Conservation (phyloP, 1,140 invertebrate genomes). For the Bombyx mori region ASM3026992v2 NC_085116.1:2032001-2032500, state of each 20-base stretch:
- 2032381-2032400: constrained; percentile 49
- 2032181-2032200: constrained; percentile 66
- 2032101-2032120: constrained; percentile 47
- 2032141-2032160: constrained; percentile 33
- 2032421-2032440: constrained; percentile 29
- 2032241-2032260: constrained; percentile 29
- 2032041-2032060: constrained; percentile 45
- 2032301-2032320: constrained; percentile 7
- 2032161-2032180: constrained; percentile 64
- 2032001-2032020: constrained; percentile 47
- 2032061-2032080: constrained; percentile 54
- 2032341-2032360: neutral
- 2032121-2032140: constrained; percentile 23
- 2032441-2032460: constrained; percentile 43
- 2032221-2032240: constrained; percentile 25
- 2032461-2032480: constrained; percentile 32
- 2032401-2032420: constrained; percentile 24
- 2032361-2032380: constrained; percentile 21
- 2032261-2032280: constrained; percentile 23
- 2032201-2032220: constrained; percentile 61
- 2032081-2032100: constrained; percentile 53
- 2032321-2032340: constrained; percentile 6
- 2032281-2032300: constrained; percentile 17
- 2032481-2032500: constrained; percentile 35
- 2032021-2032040: constrained; percentile 17